A percentile compares a stretch with the other conserved stretches of the same genome.
phyloP scores from a whole-genome alignment of 2,113 vertebrate genomes.

The Podarcis muralis region DNA sequence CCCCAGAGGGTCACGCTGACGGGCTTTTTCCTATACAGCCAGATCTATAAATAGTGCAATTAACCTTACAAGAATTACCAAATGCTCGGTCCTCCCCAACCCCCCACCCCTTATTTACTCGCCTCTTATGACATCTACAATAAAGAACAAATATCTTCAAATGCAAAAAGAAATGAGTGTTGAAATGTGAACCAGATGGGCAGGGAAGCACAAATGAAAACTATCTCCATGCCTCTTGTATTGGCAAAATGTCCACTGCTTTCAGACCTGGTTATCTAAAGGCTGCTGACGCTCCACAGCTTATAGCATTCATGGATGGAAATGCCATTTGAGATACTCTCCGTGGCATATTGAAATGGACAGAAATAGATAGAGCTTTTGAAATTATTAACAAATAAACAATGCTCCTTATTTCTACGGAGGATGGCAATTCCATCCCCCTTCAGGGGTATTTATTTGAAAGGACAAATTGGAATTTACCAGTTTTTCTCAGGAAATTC shows the following conservation, averaged over 20 bases:
- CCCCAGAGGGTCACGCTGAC: slow-evolving; percentile 74
- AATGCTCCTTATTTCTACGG: slow-evolving; percentile 1
- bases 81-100: slow-evolving; percentile 61
- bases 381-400: slow-evolving; percentile 46
- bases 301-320: slow-evolving; percentile 39
- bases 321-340: slow-evolving; percentile 39
- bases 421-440: neutral
- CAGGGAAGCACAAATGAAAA: slow-evolving; percentile 48
- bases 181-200: neutral
- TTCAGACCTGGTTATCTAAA: slow-evolving; percentile 14
- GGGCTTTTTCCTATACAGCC: slow-evolving; percentile 69
- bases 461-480: neutral
- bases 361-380: slow-evolving; percentile 25
- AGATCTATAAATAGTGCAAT: slow-evolving; percentile 83
- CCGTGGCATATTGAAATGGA: slow-evolving; percentile 47
- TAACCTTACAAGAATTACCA: slow-evolving; percentile 80
- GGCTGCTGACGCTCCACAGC: slow-evolving; percentile 33
- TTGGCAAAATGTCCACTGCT: neutral
- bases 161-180: slow-evolving; percentile 27
- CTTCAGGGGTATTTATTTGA: neutral
- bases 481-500: neutral
- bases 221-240: neutral
- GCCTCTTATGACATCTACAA: slow-evolving; percentile 56
- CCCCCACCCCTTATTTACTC: slow-evolving; percentile 53
- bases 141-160: slow-evolving; percentile 27